Conservation (phyloP, 2,113 vertebrate genomes). For the Fukomys damarensis region DNA sequence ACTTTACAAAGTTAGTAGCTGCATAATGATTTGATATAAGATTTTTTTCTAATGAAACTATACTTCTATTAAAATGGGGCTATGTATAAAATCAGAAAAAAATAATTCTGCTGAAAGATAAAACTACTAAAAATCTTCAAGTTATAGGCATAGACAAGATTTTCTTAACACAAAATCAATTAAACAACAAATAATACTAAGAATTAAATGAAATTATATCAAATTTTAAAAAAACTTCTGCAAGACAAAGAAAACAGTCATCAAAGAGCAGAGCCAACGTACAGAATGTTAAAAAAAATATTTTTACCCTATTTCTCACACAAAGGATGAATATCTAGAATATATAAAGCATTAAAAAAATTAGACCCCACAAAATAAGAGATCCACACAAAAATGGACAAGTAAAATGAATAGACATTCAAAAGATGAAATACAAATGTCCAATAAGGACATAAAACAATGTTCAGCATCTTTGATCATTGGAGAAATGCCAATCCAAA, state of each 20-base stretch:
- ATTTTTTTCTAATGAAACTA: not conserved
- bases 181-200: not conserved
- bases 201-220: not conserved
- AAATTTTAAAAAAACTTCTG: not conserved
- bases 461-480: not conserved
- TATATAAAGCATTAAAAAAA: not conserved
- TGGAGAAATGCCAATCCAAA: not conserved
- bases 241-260: not conserved
- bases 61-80: not conserved
- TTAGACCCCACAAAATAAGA: not conserved
- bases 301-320: not conserved
- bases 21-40: constrained; percentile 34
- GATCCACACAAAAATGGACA: not conserved
- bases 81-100: not conserved
- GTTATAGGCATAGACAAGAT: not conserved
- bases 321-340: not conserved
- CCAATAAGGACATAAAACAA: not conserved
- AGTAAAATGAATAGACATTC: not conserved
- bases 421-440: not conserved
- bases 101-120: not conserved
- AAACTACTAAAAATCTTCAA: not conserved
- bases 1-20: constrained; percentile 29
- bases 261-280: not conserved
- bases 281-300: not conserved
- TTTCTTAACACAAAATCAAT: not conserved